Evolutionary conservation across 2,888 invertebrate genomes (phyloP), one percentile per base, ranked within the genome.

Genomic region (Epistrophe eligans): DNA sequence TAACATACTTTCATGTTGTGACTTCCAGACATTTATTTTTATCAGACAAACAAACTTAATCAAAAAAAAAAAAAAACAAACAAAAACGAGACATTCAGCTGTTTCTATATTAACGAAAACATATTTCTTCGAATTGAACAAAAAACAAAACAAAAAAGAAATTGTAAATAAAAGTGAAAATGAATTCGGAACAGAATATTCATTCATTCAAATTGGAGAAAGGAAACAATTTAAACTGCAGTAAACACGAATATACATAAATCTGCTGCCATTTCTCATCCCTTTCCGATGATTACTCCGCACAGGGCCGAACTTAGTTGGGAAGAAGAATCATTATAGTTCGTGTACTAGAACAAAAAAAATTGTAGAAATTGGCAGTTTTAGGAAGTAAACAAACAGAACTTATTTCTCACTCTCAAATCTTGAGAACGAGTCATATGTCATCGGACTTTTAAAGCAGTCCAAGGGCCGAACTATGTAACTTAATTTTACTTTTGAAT

Each of bases 111-210:
- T 38, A 43, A 8, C 24, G 35, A 76, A 73, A 28, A 66, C 55
- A 45, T 24, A 43, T 24, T 70, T 43, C 55, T 79, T 32, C 55
- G 45, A 77, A 57, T 55, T 62, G n/a, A 62, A 40, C 24, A 28
- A 50, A 28, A 50, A 48, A n/a, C 4, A 50, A 32, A 28, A 24
- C 15, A n/a, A 43, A 0, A 7, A 15, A 9, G 6, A 60, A 1
- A n/a, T 19, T 24, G 15, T 38, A 40, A 70, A 60, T 38, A 38
- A 64, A 73, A 79, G 57, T 79, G 79, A 79, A 79, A 72, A 64
- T 48, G 7, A 79, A 72, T 38, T 52, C 19, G 60, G 35, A 79
- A 62, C 32, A 66, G 35, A 19, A 35, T 58, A n/a, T 38, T 67
- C 24, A 35, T 52, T 67, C 19, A 28, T 52, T 67, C 15, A 28